Evolutionary conservation across 2,888 invertebrate species (phyloP).

Genomic region (Euzetes globulus): DNA sequence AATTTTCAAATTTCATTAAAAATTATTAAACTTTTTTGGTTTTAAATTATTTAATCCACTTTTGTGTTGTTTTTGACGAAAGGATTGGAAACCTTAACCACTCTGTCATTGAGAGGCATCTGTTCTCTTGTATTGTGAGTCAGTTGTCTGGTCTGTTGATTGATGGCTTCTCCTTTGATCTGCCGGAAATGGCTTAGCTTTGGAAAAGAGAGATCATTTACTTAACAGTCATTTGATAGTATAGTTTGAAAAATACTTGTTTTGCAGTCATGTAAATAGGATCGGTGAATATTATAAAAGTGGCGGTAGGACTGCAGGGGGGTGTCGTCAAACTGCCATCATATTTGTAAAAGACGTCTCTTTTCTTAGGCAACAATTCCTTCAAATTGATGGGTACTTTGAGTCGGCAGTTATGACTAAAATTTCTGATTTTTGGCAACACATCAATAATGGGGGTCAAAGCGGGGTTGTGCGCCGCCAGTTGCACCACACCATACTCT

Average conservation of each 20-base stretch:
- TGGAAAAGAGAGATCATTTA: not conserved
- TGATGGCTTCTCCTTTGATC: not conserved
- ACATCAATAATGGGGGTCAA: not conserved
- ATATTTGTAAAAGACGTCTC: not conserved
- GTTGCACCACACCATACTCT: not conserved
- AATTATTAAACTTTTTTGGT: no score
- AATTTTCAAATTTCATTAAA: no score
- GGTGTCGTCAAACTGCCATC: not conserved
- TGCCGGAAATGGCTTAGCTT: not conserved
- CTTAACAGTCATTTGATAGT: not conserved
- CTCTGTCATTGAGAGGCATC: not conserved
- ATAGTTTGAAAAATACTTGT: not conserved
- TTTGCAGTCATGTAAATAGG: not conserved
- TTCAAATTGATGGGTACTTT: not conserved
- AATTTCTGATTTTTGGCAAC: not conserved
- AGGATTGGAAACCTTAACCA: not conserved
- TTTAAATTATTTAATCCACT: not conserved
- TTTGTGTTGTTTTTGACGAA: no score
- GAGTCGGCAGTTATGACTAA: not conserved
- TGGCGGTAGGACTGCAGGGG: not conserved
- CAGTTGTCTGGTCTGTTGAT: not conserved
- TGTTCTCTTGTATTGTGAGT: not conserved
- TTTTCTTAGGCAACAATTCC: not conserved
- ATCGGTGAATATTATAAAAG: not conserved
- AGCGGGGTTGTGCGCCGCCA: not conserved